Conservation (phyloP, 2,113 vertebrate genomes). For the western clawed frog (Xenopus tropicalis) region DNA sequence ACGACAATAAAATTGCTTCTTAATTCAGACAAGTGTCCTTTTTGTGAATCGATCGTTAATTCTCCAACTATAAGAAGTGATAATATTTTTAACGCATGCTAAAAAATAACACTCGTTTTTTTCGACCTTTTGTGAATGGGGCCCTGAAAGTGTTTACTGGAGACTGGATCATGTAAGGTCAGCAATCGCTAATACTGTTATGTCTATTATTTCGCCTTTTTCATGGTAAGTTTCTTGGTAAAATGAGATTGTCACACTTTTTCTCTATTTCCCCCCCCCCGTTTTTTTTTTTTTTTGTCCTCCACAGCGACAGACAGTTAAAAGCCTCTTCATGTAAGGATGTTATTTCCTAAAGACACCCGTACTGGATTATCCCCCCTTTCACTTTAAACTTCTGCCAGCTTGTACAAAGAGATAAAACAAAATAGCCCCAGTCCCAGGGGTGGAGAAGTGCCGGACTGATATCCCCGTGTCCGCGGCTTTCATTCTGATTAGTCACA, state of each 20-base stretch:
- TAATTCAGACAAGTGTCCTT: too few relatives aligned
- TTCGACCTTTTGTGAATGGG: too few relatives aligned
- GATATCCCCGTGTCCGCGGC: slow-evolving; percentile 84
- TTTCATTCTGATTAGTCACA: slow-evolving; percentile 95
- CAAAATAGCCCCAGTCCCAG: slow-evolving; percentile 86
- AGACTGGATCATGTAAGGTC: slow-evolving; percentile 77
- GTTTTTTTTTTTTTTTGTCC: slow-evolving; percentile 58
- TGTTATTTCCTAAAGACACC: slow-evolving; percentile 85
- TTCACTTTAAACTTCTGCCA: slow-evolving; percentile 84
- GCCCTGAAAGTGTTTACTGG: slow-evolving; percentile 74
- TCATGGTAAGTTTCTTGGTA: slow-evolving; percentile 75
- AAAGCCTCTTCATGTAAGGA: slow-evolving; percentile 86
- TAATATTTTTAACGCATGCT: too few relatives aligned
- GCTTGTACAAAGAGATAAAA: slow-evolving; percentile 84
- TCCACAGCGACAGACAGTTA: slow-evolving; percentile 78
- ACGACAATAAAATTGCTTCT: too few relatives aligned
- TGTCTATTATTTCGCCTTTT: slow-evolving; percentile 73
- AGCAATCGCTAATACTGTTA: slow-evolving; percentile 68
- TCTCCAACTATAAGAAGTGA: too few relatives aligned
- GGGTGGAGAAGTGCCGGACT: slow-evolving; percentile 73
- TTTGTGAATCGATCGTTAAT: too few relatives aligned
- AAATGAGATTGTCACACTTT: slow-evolving; percentile 80
- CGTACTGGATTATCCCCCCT: slow-evolving; percentile 77
- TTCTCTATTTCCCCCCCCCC: not conserved
- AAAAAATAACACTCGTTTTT: too few relatives aligned